These are phyloP conservation scores for Platyrinchus mystaceus DNA, from an alignment of 2,797 vertebrate genomes.

Conservation along the genomic window DNA sequence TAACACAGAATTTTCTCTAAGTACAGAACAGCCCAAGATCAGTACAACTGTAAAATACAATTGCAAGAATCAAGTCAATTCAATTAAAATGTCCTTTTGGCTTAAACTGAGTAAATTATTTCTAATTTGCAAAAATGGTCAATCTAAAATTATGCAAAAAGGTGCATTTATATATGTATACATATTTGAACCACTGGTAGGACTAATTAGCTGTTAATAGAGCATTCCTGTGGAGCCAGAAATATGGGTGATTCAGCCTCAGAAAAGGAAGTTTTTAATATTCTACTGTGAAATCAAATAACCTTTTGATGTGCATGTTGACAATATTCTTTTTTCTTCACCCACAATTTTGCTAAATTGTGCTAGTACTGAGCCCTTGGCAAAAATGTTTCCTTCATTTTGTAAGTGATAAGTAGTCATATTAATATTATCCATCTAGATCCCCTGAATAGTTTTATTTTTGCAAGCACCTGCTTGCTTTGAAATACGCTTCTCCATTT, in stretches of 20 bases:
- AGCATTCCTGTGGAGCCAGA: not conserved
- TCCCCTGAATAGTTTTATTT: conserved; percentile 47
- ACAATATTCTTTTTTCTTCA: not conserved
- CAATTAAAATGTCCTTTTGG: not conserved
- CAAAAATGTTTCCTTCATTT: conserved; percentile 41
- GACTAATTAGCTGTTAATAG: conserved; percentile 19
- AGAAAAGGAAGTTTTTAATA: conserved; percentile 10
- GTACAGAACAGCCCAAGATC: not conserved
- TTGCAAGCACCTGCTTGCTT: not conserved
- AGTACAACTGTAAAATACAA: not conserved
- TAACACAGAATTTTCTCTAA: not conserved
- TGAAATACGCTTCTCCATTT: conserved; percentile 27
- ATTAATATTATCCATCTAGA: conserved; percentile 30
- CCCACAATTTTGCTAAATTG: conserved; percentile 2
- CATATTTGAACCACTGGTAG: not conserved
- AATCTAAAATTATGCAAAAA: conserved; percentile 14
- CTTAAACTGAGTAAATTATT: not conserved
- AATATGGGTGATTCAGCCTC: not conserved
- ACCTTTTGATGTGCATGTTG: not conserved
- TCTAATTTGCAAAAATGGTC: not conserved
- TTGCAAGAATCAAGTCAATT: not conserved
- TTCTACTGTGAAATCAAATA: not conserved
- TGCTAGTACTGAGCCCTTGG: not conserved
- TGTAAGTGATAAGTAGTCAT: conserved; percentile 32
- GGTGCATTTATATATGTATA: not conserved